Conservation (phyloP, 2,888 invertebrate species). For the Phasia obesa region DNA sequence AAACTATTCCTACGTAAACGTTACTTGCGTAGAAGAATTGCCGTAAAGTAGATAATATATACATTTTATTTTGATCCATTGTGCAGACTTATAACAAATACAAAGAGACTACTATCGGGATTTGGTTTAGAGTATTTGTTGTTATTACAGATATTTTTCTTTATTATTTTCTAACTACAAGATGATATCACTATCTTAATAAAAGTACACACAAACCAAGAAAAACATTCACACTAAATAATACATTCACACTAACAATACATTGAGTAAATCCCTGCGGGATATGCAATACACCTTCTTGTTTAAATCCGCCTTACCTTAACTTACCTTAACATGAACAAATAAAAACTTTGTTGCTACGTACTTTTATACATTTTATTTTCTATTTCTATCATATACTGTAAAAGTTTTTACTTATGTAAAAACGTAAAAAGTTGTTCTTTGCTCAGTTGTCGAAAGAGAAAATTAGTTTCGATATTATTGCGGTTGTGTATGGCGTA, state of each 20-base stretch:
- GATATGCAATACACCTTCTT: slow-evolving; percentile 37
- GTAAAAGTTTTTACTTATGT: not conserved
- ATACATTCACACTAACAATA: not conserved
- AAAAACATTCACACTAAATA: slow-evolving; percentile 3
- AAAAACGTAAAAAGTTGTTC: slow-evolving; percentile 44
- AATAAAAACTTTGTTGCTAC: slow-evolving; percentile 41
- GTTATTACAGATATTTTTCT: not conserved
- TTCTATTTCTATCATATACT: slow-evolving; percentile 11
- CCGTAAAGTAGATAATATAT: not conserved
- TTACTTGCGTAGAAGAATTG: no score
- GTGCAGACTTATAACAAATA: not conserved
- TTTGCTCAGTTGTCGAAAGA: slow-evolving; percentile 26
- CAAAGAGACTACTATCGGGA: not conserved
- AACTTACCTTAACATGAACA: slow-evolving; percentile 30
- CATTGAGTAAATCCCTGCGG: slow-evolving; percentile 5
- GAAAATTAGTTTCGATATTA: slow-evolving; percentile 38
- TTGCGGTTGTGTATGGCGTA: slow-evolving; percentile 54
- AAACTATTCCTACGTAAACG: no score
- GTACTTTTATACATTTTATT: slow-evolving; percentile 8
- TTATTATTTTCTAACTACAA: not conserved
- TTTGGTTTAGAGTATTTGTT: slow-evolving; percentile 1
- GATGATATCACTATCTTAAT: slow-evolving; percentile 22
- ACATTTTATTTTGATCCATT: not conserved
- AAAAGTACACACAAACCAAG: not conserved
- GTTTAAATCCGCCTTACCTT: slow-evolving; percentile 30